A percentile compares a stretch with the other conserved stretches of the same genome.
Evolutionary conservation across 2,888 invertebrate genomes (phyloP).

Genomic region (Chloromyia formosa): DNA sequence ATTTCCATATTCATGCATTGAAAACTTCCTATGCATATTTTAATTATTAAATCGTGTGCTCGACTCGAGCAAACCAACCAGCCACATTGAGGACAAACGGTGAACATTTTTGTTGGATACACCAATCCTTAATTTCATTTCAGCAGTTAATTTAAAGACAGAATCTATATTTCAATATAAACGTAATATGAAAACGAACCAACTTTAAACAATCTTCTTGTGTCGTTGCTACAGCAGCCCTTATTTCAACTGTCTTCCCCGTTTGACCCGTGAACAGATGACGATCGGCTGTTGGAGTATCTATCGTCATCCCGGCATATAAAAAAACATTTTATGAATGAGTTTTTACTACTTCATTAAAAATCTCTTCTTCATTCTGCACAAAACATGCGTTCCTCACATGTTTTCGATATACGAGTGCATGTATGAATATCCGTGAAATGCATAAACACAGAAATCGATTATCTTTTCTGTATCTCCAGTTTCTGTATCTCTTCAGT

Average conservation of each 20-base stretch:
- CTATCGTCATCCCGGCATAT: not conserved
- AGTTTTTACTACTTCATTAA: slow-evolving; percentile 65
- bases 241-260: slow-evolving; percentile 3
- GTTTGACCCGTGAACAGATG: slow-evolving; percentile 17
- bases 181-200: too few species aligned
- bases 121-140: too few species aligned
- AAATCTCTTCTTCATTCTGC: slow-evolving; percentile 48
- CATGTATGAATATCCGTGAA: slow-evolving; percentile 1
- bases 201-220: too few species aligned
- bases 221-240: too few species aligned
- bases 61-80: too few species aligned
- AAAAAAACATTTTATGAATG: slow-evolving; percentile 60
- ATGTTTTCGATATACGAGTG: not conserved
- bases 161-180: too few species aligned
- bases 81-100: too few species aligned
- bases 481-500: not conserved
- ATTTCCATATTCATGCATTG: too few species aligned
- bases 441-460: slow-evolving; percentile 58
- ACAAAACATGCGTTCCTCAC: not conserved
- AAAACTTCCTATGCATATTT: too few species aligned
- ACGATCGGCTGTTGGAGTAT: not conserved
- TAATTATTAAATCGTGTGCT: too few species aligned
- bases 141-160: too few species aligned
- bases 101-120: too few species aligned
- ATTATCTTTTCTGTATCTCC: slow-evolving; percentile 57